phyloP scores from a whole-genome alignment of 2,888 invertebrate genomes.

The Idaea dimidiata region DNA sequence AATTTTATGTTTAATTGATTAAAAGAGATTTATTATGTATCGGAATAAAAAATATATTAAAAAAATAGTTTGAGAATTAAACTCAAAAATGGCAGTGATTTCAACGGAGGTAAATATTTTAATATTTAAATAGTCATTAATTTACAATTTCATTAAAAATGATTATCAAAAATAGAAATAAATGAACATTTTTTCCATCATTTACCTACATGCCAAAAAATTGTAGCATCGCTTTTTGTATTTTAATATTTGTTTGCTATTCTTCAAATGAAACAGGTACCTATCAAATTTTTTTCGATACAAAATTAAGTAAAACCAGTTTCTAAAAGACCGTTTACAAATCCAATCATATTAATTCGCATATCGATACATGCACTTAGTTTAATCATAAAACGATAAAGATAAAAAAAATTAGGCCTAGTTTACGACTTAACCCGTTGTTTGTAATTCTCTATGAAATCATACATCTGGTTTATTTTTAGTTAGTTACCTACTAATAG shows the following conservation, averaged over 20 bases:
- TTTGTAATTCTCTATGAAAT: slow-evolving; percentile 2
- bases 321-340: slow-evolving; percentile 7
- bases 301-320: slow-evolving; percentile 1
- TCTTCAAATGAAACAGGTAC: neutral
- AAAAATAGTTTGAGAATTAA: no score
- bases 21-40: no score
- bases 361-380: slow-evolving; percentile 21
- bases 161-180: no score
- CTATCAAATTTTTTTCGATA: slow-evolving; percentile 2
- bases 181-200: no score
- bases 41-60: no score
- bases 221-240: neutral
- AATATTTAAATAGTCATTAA: no score
- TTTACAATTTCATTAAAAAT: no score
- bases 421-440: slow-evolving; percentile 19
- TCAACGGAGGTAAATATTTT: no score
- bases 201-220: neutral
- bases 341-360: slow-evolving; percentile 14
- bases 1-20: no score
- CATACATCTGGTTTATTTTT: neutral
- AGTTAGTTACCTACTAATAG: neutral
- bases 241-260: neutral
- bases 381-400: slow-evolving; percentile 9
- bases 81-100: no score
- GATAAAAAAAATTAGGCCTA: slow-evolving; percentile 6